Evolutionary conservation across 92 coral and sea anemone species (phyloP), one percentile per base, ranked within the genome.

Genomic region (Actinernus sp.): DNA sequence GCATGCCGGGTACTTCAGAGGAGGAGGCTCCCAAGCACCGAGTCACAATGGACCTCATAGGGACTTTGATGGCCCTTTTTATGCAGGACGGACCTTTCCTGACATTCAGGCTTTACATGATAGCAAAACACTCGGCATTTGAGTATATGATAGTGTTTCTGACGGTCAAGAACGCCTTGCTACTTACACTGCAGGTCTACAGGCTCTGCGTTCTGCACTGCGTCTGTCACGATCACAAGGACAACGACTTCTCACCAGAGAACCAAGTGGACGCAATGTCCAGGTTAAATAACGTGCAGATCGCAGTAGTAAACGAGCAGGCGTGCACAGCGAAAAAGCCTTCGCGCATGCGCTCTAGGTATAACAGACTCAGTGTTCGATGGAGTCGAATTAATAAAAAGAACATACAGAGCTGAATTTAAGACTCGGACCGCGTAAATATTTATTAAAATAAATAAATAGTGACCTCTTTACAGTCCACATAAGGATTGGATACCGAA

Each of bases 241-340:
- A 95, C 45, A 89, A 95, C 65, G 99, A 95, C 26, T 92, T 92
- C 46, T 91, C 99, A 11, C 99, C 99, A 1, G 99, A 95, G 41
- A 95, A 89, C 55, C 67, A 43, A 51, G 73, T 95, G 45, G 92
- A 81, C 49, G 89, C 91, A 33, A 83, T 75, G 23, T 79, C 95
- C 26, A 70, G 99, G 51, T 65, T 95, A 37, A 84, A 61, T 22
- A 95, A 95, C 37, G 97, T 95, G 8, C 99, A 95, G 72, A 88
- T 95, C 5, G 99, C 99, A 22, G 70, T 95, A 10, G 61, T 93
- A 22, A 90, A 95, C 73, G 79, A 61, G 44, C 63, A 62, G 52
- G 61, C 81, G 26, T 70, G 73, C 51, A 31, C 78, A 10, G 57
- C 36, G 12, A 14, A 37, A 17, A 22, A 31, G 19, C 41, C 45